Evolutionary conservation across 2,797 vertebrate genomes (phyloP).

Genomic region (Myotis planiceps): DNA sequence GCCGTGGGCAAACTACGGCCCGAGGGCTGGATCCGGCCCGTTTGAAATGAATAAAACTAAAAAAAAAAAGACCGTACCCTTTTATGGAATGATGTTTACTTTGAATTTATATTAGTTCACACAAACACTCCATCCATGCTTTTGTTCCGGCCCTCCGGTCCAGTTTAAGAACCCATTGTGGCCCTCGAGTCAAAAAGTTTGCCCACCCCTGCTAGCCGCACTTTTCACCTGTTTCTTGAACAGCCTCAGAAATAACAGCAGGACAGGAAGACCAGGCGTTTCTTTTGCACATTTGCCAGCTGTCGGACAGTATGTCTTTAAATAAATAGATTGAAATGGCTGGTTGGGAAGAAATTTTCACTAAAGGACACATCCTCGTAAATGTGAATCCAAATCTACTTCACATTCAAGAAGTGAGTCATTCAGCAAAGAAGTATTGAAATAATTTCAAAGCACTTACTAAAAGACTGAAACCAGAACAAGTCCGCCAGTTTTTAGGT

Average conservation of each 20-base stretch:
- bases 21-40: too few relatives aligned
- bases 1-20: too few relatives aligned
- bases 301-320: neutral
- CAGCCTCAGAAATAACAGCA: neutral
- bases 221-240: conserved; percentile 2
- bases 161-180: too few relatives aligned
- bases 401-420: conserved; percentile 2
- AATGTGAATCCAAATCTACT: conserved; percentile 50
- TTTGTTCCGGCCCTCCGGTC: too few relatives aligned
- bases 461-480: conserved; percentile 29
- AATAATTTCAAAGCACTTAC: neutral
- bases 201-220: too few relatives aligned
- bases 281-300: neutral
- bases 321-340: conserved; percentile 11
- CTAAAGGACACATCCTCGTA: neutral
- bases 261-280: neutral
- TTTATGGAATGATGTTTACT: too few relatives aligned
- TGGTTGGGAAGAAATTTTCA: neutral
- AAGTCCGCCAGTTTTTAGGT: neutral
- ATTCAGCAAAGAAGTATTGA: neutral
- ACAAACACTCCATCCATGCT: too few relatives aligned
- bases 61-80: too few relatives aligned
- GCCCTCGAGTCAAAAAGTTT: too few relatives aligned
- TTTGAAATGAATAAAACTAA: too few relatives aligned
- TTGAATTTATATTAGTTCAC: too few relatives aligned